phyloP scores from a whole-genome alignment of 2,888 invertebrate genomes.

The Eutolmus rufibarbis region DNA sequence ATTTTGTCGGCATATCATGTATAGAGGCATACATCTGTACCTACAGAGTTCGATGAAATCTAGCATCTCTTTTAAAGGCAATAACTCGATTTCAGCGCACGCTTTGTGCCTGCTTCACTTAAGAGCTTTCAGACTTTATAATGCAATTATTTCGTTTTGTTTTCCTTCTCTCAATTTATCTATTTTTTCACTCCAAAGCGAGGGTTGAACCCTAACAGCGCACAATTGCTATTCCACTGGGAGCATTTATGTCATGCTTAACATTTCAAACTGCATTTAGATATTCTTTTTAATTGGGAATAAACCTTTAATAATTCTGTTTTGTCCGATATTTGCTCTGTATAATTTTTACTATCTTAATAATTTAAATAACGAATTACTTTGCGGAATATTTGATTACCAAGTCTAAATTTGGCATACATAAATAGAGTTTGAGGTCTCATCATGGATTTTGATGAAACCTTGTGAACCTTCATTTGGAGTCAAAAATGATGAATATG shows the following conservation, averaged over 20 bases:
- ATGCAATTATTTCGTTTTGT: slow-evolving; percentile 1
- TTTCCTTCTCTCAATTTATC: not conserved
- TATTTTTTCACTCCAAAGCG: not conserved
- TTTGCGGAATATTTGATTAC: not conserved
- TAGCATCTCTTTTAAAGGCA: not conserved
- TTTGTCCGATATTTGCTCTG: not conserved
- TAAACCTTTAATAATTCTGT: not conserved
- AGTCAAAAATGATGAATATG: too few relatives aligned
- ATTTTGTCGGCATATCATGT: not conserved
- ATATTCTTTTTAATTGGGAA: not conserved
- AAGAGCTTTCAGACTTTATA: not conserved
- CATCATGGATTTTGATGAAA: too few relatives aligned
- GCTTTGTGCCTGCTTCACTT: not conserved
- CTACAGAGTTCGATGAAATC: not conserved
- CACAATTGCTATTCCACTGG: not conserved
- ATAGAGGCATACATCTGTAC: not conserved
- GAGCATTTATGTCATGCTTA: not conserved
- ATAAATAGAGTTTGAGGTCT: too few relatives aligned
- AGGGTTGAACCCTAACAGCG: not conserved
- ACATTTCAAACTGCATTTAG: not conserved
- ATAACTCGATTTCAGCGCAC: slow-evolving; percentile 2
- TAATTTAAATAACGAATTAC: not conserved
- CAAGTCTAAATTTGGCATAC: not conserved
- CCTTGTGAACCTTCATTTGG: too few relatives aligned
- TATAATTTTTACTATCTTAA: not conserved